Evolutionary conservation across 2,113 vertebrate genomes (phyloP), one percentile per base, ranked within the genome.

Genomic region (Urocitellus parryii): DNA sequence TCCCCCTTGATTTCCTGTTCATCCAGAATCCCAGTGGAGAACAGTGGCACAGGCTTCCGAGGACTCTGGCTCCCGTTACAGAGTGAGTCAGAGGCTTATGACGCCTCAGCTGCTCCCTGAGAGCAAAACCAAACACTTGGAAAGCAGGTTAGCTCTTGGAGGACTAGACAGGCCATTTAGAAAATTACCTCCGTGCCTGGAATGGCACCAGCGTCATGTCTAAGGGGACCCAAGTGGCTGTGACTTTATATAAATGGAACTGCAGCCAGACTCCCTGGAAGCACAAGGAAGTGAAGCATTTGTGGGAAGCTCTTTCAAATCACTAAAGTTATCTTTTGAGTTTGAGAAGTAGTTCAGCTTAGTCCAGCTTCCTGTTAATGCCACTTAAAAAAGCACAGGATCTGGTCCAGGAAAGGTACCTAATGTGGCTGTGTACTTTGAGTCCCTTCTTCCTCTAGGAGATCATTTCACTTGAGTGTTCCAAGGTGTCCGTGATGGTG

Each of bases 261-360:
- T 8, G 22, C 5, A 2, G 74, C 27, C 77, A 53, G 61, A 14
- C 78, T 82, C 56, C 45, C 94, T 56, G 22, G 78, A 78, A 63
- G 53, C 22, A 1, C 18, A 77, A 61, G 45, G 17, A 65, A 68
- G 14, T 56, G 24, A n/a, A 53, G 92, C 63, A 68, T 68, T 45
- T 37, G 61, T 8, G 45, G 79, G 80, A 97, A 92, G 84, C 88
- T 32, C 86, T 82, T 42, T 81, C n/a, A 37, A 29, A 32, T 84
- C 32, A 1, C 34, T 53, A 34, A 42, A n/a, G 22, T 5, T 13
- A 25, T 17, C 1, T 29, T 45, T 42, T 81, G 22, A 5, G 13
- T 82, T 45, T 56, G 68, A 51, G 56, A 58, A 91, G 16, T 10
- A 61, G 37, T n/a, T 63, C 10, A 29, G 34, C 32, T 12, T 18